These are phyloP conservation scores for Scleropages formosus DNA, from an alignment of 2,797 vertebrate species.

Conservation along the genomic window DNA sequence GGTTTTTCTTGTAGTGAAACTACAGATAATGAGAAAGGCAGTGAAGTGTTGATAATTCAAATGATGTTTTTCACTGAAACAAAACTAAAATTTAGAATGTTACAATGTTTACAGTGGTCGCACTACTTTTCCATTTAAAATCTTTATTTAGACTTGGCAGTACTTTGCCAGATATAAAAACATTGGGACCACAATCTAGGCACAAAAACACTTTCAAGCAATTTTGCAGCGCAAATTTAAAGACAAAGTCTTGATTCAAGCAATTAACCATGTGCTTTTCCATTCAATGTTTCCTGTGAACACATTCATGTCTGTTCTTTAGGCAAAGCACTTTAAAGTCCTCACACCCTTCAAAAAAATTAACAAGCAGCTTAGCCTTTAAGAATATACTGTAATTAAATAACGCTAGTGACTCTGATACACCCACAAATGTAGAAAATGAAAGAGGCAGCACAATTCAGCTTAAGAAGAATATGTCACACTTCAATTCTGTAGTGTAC, in stretches of 20 bases:
- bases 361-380: too few relatives aligned
- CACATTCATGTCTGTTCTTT: conserved; percentile 6
- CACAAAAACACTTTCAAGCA: neutral
- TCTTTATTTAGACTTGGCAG: conserved; percentile 18
- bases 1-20: conserved; percentile 18
- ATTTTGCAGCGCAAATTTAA: conserved; percentile 4
- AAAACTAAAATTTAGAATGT: conserved; percentile 22
- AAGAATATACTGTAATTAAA: too few relatives aligned
- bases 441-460: too few relatives aligned
- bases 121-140: conserved; percentile 16
- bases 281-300: conserved; percentile 10
- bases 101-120: conserved; percentile 1
- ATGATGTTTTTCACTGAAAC: conserved; percentile 26
- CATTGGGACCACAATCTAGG: neutral
- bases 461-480: too few relatives aligned
- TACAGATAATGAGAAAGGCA: conserved; percentile 28
- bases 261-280: neutral
- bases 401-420: too few relatives aligned
- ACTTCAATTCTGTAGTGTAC: too few relatives aligned
- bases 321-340: neutral
- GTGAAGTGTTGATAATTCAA: conserved; percentile 27
- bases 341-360: too few relatives aligned
- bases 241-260: conserved; percentile 8
- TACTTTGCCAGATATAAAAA: conserved; percentile 16
- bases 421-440: too few relatives aligned